Percentiles rank a stretch among this genome's conserved stretches.
These are phyloP conservation scores for human (Homo sapiens) DNA, from an alignment of 2,113 vertebrate species.

Conservation along the genomic window GRCh38 chr4:172405501-172406000, in stretches of 20 bases:
- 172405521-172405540: background rate
- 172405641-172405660: conserved; percentile 15
- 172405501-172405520: background rate
- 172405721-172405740: background rate
- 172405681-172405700: background rate
- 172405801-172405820: conserved; percentile 24
- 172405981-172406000: background rate
- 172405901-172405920: background rate
- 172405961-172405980: background rate
- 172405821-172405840: conserved; percentile 31
- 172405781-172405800: conserved; percentile 40
- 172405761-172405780: conserved; percentile 47
- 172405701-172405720: background rate
- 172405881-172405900: background rate
- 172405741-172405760: conserved; percentile 47
- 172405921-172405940: background rate
- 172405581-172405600: background rate
- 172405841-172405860: conserved; percentile 46
- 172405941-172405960: background rate
- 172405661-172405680: background rate
- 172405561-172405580: background rate
- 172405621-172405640: background rate
- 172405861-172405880: background rate
- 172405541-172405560: background rate
- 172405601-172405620: background rate